Conservation (phyloP, 1,140 invertebrate genomes). For the Brachionus calyciflorus region DNA sequence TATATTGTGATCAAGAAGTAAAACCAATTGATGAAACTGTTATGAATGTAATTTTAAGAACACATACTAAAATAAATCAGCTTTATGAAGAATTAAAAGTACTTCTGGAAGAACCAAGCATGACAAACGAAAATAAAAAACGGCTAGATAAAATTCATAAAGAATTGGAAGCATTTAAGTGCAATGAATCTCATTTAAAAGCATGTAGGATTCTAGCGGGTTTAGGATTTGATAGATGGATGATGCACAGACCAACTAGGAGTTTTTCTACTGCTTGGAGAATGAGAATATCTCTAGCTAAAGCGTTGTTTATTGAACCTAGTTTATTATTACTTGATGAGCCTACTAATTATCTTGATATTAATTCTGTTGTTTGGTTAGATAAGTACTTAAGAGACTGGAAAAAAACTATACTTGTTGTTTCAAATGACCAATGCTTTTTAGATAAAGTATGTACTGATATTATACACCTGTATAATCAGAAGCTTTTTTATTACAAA, state of each 20-base stretch:
- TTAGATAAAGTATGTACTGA: conserved; percentile 98
- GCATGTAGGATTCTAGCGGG: conserved; percentile 91
- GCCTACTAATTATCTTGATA: conserved; percentile 78
- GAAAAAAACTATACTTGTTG: conserved; percentile 94
- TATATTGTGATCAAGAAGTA: conserved; percentile 98
- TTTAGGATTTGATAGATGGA: conserved; percentile 86
- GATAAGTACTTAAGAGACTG: conserved; percentile 97
- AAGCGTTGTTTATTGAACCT: conserved; percentile 75
- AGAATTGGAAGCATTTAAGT: conserved; percentile 89
- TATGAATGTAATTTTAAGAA: conserved; percentile 84
- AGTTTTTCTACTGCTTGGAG: conserved; percentile 97
- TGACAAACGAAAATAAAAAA: conserved; percentile 69
- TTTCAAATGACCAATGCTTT: conserved; percentile 98
- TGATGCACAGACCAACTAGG: conserved; percentile 89
- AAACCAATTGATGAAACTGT: conserved; percentile 84
- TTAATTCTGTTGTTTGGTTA: conserved; percentile 98
- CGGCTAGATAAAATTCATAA: conserved; percentile 84
- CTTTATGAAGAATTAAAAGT: conserved; percentile 76
- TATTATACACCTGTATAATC: conserved; percentile 90
- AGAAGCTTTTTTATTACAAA: conserved; percentile 93
- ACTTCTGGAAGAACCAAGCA: conserved; percentile 67
- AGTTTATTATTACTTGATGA: conserved; percentile 92
- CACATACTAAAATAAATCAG: conserved; percentile 80
- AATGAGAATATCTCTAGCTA: conserved; percentile 92
- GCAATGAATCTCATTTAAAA: conserved; percentile 90